Conservation (phyloP, 2,113 vertebrate genomes). For the Crotalus viridis region DNA sequence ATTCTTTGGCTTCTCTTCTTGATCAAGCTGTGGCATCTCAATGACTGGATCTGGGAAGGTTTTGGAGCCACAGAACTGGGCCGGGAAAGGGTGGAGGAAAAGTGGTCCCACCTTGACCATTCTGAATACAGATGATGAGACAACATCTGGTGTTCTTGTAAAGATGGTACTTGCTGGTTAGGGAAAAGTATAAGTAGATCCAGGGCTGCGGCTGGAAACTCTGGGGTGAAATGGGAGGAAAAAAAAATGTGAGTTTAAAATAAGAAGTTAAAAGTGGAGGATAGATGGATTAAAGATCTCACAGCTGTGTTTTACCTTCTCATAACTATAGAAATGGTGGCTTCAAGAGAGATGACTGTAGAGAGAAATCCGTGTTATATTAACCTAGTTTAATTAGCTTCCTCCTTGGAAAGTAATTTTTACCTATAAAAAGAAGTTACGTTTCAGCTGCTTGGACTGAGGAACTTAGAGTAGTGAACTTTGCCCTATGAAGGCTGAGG, state of each 20-base stretch:
- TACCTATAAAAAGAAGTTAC: not conserved
- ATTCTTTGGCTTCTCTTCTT: not conserved
- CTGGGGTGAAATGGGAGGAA: too few species aligned
- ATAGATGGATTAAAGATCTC: not conserved
- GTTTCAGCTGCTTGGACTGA: too few species aligned
- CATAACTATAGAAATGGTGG: too few species aligned
- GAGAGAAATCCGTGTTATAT: too few species aligned
- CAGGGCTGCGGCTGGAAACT: too few species aligned
- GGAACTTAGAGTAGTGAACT: too few species aligned
- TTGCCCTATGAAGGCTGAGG: too few species aligned
- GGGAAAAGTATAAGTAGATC: not conserved
- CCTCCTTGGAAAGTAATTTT: not conserved
- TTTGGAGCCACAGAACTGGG: not conserved
- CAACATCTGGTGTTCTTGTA: not conserved
- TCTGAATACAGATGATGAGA: not conserved
- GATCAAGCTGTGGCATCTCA: not conserved
- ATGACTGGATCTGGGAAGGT: not conserved
- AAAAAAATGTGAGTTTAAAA: not conserved
- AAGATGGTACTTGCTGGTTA: not conserved
- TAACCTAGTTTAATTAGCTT: too few species aligned
- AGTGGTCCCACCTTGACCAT: not conserved
- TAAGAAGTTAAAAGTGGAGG: not conserved
- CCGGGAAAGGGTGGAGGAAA: not conserved
- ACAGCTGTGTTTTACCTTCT: not conserved
- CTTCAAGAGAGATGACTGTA: too few species aligned